These are phyloP conservation scores for Brachionus manjavacas DNA, from an alignment of 1,140 invertebrate genomes.

Conservation along the genomic window DNA sequence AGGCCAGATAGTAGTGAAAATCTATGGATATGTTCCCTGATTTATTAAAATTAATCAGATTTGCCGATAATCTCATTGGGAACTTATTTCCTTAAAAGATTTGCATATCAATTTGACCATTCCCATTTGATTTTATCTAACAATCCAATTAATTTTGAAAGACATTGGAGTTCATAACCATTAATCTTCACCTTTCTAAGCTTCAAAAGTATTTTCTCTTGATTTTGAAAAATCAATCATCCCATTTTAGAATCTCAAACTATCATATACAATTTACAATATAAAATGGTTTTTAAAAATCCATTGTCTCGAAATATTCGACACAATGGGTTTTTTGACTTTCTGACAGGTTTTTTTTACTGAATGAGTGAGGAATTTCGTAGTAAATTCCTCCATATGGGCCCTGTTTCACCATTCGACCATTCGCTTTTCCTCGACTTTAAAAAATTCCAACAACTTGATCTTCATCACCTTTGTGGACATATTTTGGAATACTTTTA, in stretches of 20 bases:
- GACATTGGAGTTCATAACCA: neutral
- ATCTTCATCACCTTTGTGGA: neutral
- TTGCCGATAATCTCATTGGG: neutral
- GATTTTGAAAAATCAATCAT: no score
- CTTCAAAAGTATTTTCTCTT: no score
- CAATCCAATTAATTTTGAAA: neutral
- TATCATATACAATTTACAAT: no score
- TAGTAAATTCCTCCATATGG: neutral
- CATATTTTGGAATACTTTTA: no score
- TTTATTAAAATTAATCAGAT: neutral
- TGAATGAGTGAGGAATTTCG: neutral
- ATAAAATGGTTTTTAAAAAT: no score
- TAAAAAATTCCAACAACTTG: neutral
- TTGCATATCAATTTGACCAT: neutral
- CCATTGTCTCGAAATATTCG: no score
- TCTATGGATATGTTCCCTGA: neutral
- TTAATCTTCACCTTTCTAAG: neutral
- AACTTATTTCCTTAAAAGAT: neutral
- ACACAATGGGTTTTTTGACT: neutral
- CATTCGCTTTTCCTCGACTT: neutral
- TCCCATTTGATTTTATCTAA: neutral
- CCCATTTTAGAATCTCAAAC: no score
- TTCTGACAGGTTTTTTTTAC: neutral
- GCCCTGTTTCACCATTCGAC: neutral
- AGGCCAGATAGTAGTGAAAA: neutral